phyloP scores from a whole-genome alignment of 2,888 invertebrate species.

The Monopis laevigella region DNA sequence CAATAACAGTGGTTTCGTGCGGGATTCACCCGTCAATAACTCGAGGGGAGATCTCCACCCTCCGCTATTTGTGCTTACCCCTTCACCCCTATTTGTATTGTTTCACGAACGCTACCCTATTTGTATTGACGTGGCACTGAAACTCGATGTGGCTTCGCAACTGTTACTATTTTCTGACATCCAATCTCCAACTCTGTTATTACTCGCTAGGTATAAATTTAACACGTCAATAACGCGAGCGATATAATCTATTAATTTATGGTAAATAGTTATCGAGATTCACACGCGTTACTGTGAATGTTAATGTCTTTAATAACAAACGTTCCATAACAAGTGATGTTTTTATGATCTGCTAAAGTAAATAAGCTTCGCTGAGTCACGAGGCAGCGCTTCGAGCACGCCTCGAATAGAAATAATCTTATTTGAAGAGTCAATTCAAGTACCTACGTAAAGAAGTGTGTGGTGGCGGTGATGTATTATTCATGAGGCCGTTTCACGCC shows the following conservation, averaged over 20 bases:
- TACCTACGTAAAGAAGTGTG: slow-evolving; percentile 10
- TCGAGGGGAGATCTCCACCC: slow-evolving; percentile 35
- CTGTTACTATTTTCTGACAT: slow-evolving; percentile 44
- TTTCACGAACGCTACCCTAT: slow-evolving; percentile 37
- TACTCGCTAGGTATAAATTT: neutral
- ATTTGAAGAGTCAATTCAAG: slow-evolving; percentile 45
- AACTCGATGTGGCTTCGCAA: slow-evolving; percentile 26
- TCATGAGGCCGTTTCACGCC: slow-evolving; percentile 55
- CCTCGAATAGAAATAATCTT: slow-evolving; percentile 63
- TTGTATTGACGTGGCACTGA: slow-evolving; percentile 37
- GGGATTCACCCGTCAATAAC: slow-evolving; percentile 13
- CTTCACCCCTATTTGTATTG: slow-evolving; percentile 54
- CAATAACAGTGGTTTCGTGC: slow-evolving; percentile 38
- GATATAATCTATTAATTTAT: neutral
- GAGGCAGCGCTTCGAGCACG: slow-evolving; percentile 17
- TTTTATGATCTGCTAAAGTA: slow-evolving; percentile 8
- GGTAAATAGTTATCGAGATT: slow-evolving; percentile 34
- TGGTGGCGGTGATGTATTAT: slow-evolving; percentile 39
- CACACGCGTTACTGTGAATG: slow-evolving; percentile 36
- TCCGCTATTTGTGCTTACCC: slow-evolving; percentile 44
- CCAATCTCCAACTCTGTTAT: slow-evolving; percentile 8
- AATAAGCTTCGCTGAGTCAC: slow-evolving; percentile 3
- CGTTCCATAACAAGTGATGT: slow-evolving; percentile 2
- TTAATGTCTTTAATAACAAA: slow-evolving; percentile 2
- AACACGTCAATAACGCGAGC: no score